Base-by-base conservation (phyloP, 1,140 invertebrate species). In the Magallana gigas region DNA sequence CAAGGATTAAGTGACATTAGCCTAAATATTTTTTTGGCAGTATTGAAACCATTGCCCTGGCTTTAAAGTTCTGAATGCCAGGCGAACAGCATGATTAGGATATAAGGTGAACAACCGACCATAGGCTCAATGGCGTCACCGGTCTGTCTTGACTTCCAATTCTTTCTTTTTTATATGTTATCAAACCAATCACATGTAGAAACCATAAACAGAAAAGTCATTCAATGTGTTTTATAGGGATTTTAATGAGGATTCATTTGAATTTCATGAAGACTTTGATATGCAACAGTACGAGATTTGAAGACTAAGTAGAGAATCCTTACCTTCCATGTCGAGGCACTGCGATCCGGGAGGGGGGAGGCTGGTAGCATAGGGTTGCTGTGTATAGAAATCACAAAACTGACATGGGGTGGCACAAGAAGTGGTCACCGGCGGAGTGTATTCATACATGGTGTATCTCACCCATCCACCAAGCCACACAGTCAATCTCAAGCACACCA, bases 311-410 rank as follows among this genome's bases (percentile, higher is more conserved):
- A 29, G n/a, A 85, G 71, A 18, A 83, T 36, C 11, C 36, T 57
- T 57, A 83, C 83, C 57, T 62, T 58, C 83, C 57, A 84, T 84
- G 83, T 29, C 83, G 57, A 57, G 83, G 91, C 68, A 85, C 89
- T 90, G 18, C 88, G 90, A 18, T 87, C 90, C 68, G 89, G 85
- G 68, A 9, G 87, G 88, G 1, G 90, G 90, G 11, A 93, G 71
- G 68, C 89, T 89, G 57, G 90, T 87, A 60, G 91, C 89, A 89
- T 91, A 92, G 11, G 90, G 91, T 89, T 89, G 86, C 92, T 93
- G 90, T 23, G 92, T 90, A 71, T 86, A 91, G 84, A 84, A 85
- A 87, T 88, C 80, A 88, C 81, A 90, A 58, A 85, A 58, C 48
- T 88, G 83, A 87, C 62, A 57, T 80, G 64, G 82, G 29, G 62